Evolutionary conservation across 2,797 vertebrate species (phyloP), one percentile per base, ranked within the genome.

Genomic region (Vespertilio murinus): DNA sequence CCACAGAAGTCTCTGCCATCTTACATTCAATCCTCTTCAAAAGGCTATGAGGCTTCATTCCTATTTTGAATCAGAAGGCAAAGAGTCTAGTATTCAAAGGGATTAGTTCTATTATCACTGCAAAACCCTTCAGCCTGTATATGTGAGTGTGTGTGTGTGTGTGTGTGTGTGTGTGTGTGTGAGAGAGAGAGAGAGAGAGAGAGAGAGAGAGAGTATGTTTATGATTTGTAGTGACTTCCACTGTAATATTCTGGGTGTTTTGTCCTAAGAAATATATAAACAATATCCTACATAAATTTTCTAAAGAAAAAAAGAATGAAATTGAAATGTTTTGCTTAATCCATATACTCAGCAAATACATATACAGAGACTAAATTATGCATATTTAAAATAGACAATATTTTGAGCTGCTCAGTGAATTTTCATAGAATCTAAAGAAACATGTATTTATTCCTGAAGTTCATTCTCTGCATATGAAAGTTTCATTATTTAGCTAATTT

Each of bases 401-500:
- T 77, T 88, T 80, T 78, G 40, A 84, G 70, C 8, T 77, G 64
- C 6, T 89, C 18, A 65, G 10, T 69, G 42, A 22, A n/a, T 42
- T 87, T 95, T 80, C 56, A 74, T 33, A 59, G 20, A 81, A n/a
- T 61, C 20, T 52, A 79, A 83, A 56, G 30, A 69, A 80, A 17
- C 0, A 13, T n/a, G 13, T 0, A 25, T 90, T 80, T 17, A 25
- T 90, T 91, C 35, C 61, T 88, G 79, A 78, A 52, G 17, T 28
- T 40, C 0, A 12, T 52, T 83, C 13, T 54, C 2, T 89, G 6
- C 35, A 20, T 38, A 52, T 54, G 49, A 65, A 5, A 23, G 6
- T 92, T 67, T 84, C 38, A 88, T 71, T 59, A 61, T 65, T 89
- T 74, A 91, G n/a, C 8, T 47, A 69, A 80, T 17, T 79, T 73